Evolutionary conservation across 2,113 vertebrate genomes (phyloP).

Genomic region (Melanocharis versteri): DNA sequence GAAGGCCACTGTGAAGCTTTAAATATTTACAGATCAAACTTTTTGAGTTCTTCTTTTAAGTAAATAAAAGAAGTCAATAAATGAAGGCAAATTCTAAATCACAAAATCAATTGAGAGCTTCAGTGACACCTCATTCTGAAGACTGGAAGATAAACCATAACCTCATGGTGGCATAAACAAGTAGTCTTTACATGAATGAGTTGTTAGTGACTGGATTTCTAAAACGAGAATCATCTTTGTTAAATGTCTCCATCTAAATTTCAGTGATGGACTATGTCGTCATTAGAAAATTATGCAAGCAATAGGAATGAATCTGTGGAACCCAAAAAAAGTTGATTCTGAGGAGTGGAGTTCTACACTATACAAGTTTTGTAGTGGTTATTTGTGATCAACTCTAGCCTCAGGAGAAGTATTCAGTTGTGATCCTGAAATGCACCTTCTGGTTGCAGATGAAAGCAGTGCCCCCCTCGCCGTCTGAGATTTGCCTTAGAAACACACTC

Average conservation of each 20-base stretch:
- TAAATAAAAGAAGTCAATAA: not conserved
- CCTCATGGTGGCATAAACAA: not conserved
- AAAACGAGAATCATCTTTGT: not conserved
- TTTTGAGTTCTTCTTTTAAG: not conserved
- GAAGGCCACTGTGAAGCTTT: not conserved
- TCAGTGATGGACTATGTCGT: not conserved
- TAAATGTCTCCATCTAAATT: not conserved
- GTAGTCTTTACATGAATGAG: not conserved
- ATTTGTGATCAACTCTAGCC: not conserved
- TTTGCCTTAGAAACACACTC: not conserved
- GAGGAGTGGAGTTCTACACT: not conserved
- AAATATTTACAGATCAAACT: not conserved
- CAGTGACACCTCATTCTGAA: not conserved
- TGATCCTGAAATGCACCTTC: not conserved
- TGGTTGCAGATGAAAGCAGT: not conserved
- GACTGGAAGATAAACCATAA: not conserved
- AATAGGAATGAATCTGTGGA: not conserved
- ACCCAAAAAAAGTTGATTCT: not conserved
- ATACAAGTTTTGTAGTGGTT: not conserved
- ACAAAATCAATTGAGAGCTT: not conserved
- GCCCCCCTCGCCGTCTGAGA: accelerated
- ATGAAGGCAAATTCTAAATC: not conserved
- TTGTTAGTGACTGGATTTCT: not conserved
- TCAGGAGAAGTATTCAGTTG: not conserved
- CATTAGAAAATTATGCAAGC: not conserved